Base-by-base conservation (phyloP, 1,140 invertebrate species). In the Brachionus rotundiformis region DNA sequence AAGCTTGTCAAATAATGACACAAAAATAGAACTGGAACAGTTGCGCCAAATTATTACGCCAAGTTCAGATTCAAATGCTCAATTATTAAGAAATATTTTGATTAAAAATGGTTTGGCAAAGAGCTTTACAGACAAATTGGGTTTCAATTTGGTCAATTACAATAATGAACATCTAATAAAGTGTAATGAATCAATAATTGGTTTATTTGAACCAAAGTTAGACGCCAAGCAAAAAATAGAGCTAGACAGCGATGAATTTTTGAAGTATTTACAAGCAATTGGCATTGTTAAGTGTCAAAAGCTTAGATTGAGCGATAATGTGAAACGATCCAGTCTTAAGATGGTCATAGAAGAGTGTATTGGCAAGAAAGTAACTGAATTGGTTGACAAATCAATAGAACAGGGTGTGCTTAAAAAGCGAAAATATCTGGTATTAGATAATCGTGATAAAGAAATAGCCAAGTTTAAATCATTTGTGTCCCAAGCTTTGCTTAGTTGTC, bases 381-480 rank as follows among this genome's bases (percentile, higher is more conserved):
- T 68, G 5, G 63, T 68, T 33, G 63, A 68, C 3, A 33, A 68
- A 3, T 16, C 11, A 33, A 33, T 68, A 33, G 27, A 68, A 39
- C 27, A 68, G 36, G 63, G 63, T 33, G 4, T 4, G 10, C 2
- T 33, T 13, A 31, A 29, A 23, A 68, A 68, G n/a, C 11, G 5
- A 29, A 29, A 33, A 68, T 68, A 31, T 68, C 33, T 68, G n/a
- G 31, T 68, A 2, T 68, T 68, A 7, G 16, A 33, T n/a, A 68
- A 68, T 68, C 27, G 29, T 33, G 63, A 68, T 33, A 68, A 31
- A 13, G 63, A 68, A 33, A 16, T 68, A 1, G n/a, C 2, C 13
- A 68, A 68, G 7, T 68, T 68, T 8, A 68, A 68, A 39, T 68
- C 63, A 16, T 68, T 68, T 68, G 63, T 68, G 1, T 68, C 63